A percentile compares a stretch with the other conserved stretches of the same genome.
These are phyloP conservation scores for Archocentrus centrarchus DNA, from an alignment of 2,113 vertebrate genomes.

Conservation along the genomic window DNA sequence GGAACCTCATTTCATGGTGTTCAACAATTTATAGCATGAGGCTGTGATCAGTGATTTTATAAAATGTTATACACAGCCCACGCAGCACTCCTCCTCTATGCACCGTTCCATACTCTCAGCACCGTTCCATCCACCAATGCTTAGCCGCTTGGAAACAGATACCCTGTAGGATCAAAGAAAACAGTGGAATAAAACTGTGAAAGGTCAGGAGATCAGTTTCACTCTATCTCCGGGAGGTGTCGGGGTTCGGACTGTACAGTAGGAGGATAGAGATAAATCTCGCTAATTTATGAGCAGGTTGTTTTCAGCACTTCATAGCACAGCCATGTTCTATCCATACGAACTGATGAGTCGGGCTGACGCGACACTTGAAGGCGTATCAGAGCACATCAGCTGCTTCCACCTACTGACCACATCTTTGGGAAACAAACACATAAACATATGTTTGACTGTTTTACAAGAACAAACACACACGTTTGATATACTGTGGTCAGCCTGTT, in stretches of 20 bases:
- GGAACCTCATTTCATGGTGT: slow-evolving; percentile 2
- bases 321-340: slow-evolving; percentile 46
- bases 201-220: slow-evolving; percentile 76
- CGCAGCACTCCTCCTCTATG: slow-evolving; percentile 13
- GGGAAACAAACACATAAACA: slow-evolving; percentile 17
- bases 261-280: slow-evolving; percentile 70
- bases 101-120: slow-evolving; percentile 10
- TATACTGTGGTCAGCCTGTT: background rate
- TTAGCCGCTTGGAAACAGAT: slow-evolving; percentile 60
- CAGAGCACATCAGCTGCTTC: slow-evolving; percentile 58
- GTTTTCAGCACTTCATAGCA: slow-evolving; percentile 72
- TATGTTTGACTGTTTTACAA: slow-evolving; percentile 29
- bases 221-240: slow-evolving; percentile 58
- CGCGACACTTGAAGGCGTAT: slow-evolving; percentile 48
- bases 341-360: slow-evolving; percentile 45
- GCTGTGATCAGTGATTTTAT: background rate
- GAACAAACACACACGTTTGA: background rate
- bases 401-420: slow-evolving; percentile 24
- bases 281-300: slow-evolving; percentile 67
- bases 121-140: slow-evolving; percentile 27
- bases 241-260: slow-evolving; percentile 43
- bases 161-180: slow-evolving; percentile 71
- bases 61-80: slow-evolving; percentile 2
- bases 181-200: slow-evolving; percentile 71
- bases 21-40: background rate